Base-by-base conservation (phyloP, 92 coral and sea anemone species). In the Paramuricea clavata region DNA sequence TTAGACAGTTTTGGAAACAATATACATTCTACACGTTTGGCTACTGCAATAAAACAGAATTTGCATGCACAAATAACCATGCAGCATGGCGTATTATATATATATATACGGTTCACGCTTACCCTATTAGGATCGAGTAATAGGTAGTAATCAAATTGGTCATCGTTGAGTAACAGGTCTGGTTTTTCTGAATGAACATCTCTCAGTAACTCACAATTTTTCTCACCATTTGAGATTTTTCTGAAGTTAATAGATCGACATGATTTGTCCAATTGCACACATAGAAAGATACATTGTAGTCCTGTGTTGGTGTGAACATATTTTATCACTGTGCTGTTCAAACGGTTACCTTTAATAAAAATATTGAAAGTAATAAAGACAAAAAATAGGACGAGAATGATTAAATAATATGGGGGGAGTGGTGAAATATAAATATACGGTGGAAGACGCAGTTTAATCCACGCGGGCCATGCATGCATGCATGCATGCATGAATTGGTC, bases 201-300 rank as follows among this genome's bases (percentile, higher is more conserved):
- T 11, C 9, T 15, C 19, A 65, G 72, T 28, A 65, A 65, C 39
- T 65, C 72, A 19, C 72, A 65, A 19, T 65, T 65, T 33, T 7
- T 25, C 41, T 11, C 12, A n/a, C 22, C 39, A 21, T 25, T 25
- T 11, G 11, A 12, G 23, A 4, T 31, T 65, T 65, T 65, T 28
- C n/a, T 28, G 41, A 28, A 65, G 72, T 65, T 65, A 3, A 65
- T n/a, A 13, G 72, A 65, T 65, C 72, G 27, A 31, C 72, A 65
- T 8, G 25, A 56, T 31, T 31, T 12, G 9, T 65, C 72, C 19
- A 0, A 17, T 6, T 6, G 36, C 41, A 31, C 3, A 31, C 72
- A 65, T 33, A 9, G 11, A 0, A 3, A 12, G 6, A 31, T 25
- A 26, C 72, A 65, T 65, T 65, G 39, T 12, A 1, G 0, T 31